Conservation (phyloP, 2,113 vertebrate genomes). For the Cygnus buccinator region DNA sequence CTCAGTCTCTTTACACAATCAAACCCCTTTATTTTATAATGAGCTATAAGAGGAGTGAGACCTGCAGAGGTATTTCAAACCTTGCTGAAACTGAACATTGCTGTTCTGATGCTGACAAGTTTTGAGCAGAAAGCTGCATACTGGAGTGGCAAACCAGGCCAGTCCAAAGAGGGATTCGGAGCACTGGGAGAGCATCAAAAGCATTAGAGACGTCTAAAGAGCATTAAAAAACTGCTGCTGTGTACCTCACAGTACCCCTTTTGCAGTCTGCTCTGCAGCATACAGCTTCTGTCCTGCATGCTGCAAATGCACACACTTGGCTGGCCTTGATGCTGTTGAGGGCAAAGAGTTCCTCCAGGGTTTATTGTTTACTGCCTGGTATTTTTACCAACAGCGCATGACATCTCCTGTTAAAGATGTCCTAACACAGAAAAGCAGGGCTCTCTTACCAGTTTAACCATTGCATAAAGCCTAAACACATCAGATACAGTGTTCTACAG, state of each 20-base stretch:
- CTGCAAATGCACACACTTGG: not conserved
- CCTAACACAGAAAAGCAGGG: not conserved
- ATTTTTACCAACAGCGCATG: not conserved
- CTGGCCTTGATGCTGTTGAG: not conserved
- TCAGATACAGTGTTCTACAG: not conserved
- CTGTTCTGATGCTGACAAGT: not conserved
- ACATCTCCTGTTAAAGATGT: not conserved
- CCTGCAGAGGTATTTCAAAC: not conserved
- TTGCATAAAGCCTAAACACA: not conserved
- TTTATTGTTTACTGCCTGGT: not conserved
- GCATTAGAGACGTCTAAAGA: not conserved
- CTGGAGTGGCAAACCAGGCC: rapidly evolving
- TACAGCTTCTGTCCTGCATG: not conserved
- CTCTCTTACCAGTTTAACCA: not conserved
- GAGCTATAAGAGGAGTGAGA: not conserved
- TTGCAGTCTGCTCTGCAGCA: not conserved
- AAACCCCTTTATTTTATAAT: not conserved
- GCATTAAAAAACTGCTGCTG: not conserved
- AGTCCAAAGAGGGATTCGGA: not conserved
- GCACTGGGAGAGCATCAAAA: not conserved
- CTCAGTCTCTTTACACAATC: not conserved
- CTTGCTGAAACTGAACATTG: not conserved
- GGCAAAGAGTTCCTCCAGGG: not conserved
- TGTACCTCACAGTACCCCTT: not conserved
- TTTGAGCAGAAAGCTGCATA: not conserved